Percentiles rank a stretch among this genome's conserved stretches.
Evolutionary conservation across 2,797 vertebrate species (phyloP).

Genomic region (Gymnoscopelus braueri): DNA sequence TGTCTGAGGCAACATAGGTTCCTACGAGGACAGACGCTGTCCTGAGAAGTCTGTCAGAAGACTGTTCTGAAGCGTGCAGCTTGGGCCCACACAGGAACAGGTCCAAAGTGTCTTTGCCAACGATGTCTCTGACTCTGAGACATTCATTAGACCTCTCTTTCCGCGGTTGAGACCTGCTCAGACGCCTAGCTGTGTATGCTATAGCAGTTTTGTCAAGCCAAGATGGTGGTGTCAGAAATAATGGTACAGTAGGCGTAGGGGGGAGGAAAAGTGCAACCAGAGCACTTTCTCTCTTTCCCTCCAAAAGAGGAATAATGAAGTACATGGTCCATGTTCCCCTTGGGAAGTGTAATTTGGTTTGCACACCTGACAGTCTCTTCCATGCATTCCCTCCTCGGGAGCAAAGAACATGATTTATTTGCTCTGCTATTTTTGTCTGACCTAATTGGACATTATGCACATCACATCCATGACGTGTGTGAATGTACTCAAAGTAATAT

Average conservation of each 20-base stretch:
- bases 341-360: constrained; percentile 74
- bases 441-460: constrained; percentile 81
- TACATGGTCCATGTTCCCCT: constrained; percentile 71
- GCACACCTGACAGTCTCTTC: constrained; percentile 76
- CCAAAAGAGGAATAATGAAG: constrained; percentile 77
- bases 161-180: constrained; percentile 43
- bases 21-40: background rate
- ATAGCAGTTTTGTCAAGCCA: constrained; percentile 60
- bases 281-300: constrained; percentile 64
- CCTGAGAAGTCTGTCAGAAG: too few species aligned
- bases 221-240: constrained; percentile 73
- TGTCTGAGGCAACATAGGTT: background rate
- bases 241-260: constrained; percentile 58
- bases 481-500: constrained; percentile 58
- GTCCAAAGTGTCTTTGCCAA: constrained; percentile 32
- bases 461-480: constrained; percentile 60
- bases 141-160: constrained; percentile 59
- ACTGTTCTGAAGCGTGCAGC: too few species aligned
- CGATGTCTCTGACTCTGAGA: constrained; percentile 35
- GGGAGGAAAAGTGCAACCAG: constrained; percentile 58
- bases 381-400: constrained; percentile 57
- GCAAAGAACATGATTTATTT: constrained; percentile 78
- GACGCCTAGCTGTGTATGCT: constrained; percentile 47
- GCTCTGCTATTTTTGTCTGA: constrained; percentile 73
- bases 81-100: background rate